These are phyloP conservation scores for Drosophila koepferae DNA, from an alignment of 2,888 invertebrate species.

Conservation along the genomic window DNA sequence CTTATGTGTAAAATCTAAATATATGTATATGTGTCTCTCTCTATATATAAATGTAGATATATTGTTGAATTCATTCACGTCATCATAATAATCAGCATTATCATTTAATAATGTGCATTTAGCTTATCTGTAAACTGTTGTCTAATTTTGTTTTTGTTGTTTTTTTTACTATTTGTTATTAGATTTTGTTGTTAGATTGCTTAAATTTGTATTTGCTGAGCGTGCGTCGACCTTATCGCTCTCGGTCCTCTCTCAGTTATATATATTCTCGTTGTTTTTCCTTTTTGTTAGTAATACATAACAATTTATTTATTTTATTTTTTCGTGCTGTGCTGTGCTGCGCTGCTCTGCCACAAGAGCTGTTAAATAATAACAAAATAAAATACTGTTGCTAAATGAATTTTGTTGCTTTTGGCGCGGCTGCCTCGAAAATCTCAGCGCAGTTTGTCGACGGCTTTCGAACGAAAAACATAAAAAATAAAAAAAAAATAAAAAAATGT, in stretches of 20 bases:
- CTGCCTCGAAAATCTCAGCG: slow-evolving; percentile 57
- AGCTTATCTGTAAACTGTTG: slow-evolving; percentile 64
- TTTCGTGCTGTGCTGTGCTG: slow-evolving; percentile 26
- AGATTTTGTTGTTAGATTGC: slow-evolving; percentile 39
- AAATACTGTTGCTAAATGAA: slow-evolving; percentile 57
- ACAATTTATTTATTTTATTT: slow-evolving; percentile 29
- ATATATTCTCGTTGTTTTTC: slow-evolving; percentile 21
- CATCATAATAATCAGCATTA: slow-evolving; percentile 50
- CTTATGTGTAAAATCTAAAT: slow-evolving; percentile 4
- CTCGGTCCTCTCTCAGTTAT: slow-evolving; percentile 35
- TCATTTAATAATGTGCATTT: slow-evolving; percentile 69
- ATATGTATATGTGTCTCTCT: neutral
- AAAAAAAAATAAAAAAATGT: slow-evolving; percentile 47
- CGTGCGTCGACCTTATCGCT: slow-evolving; percentile 59
- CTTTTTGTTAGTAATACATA: slow-evolving; percentile 59
- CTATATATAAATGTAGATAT: neutral
- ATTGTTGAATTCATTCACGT: slow-evolving; percentile 33
- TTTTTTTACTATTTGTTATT: slow-evolving; percentile 4
- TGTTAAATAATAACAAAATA: slow-evolving; percentile 77
- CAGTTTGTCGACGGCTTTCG: slow-evolving; percentile 84
- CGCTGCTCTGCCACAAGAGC: slow-evolving; percentile 56
- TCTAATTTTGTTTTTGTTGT: slow-evolving; percentile 27
- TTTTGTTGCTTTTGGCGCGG: slow-evolving; percentile 36
- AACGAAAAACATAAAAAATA: slow-evolving; percentile 69
- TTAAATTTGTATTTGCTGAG: slow-evolving; percentile 67